A percentile compares a stretch with the other conserved stretches of the same genome.
phyloP scores from a whole-genome alignment of 2,888 invertebrate genomes.

The Pyrgus malvae region DNA sequence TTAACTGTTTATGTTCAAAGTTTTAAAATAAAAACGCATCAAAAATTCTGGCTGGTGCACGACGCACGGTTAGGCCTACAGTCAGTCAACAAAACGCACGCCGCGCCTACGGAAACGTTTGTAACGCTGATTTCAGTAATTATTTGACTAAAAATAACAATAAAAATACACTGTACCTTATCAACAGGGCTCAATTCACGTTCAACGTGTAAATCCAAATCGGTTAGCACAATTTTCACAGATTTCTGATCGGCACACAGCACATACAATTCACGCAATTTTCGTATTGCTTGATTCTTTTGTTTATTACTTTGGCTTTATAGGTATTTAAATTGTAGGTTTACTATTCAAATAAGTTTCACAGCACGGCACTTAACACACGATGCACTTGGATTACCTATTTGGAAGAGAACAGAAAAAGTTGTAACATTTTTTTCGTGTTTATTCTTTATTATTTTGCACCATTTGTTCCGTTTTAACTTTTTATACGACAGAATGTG shows the following conservation, averaged over 20 bases:
- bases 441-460: not conserved
- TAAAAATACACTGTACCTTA: constrained; percentile 55
- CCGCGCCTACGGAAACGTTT: constrained; percentile 8
- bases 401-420: not conserved
- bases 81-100: constrained; percentile 28
- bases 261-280: constrained; percentile 29
- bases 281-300: constrained; percentile 36
- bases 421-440: not conserved
- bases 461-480: not conserved
- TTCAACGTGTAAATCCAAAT: constrained; percentile 63
- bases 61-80: constrained; percentile 49
- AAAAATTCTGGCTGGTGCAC: constrained; percentile 36
- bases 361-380: constrained; percentile 20
- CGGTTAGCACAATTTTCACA: constrained; percentile 36
- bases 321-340: not conserved
- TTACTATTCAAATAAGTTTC: constrained; percentile 5
- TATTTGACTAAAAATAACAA: constrained; percentile 16
- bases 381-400: not conserved
- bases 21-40: not conserved
- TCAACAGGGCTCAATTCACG: constrained; percentile 56
- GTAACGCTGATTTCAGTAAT: not conserved
- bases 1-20: too few species aligned
- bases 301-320: constrained; percentile 13
- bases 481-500: not conserved
- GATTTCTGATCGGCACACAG: constrained; percentile 42